Evolutionary conservation across 1,140 invertebrate genomes (phyloP), one percentile per base, ranked within the genome.

Genomic region (Lucilia cuprina): DNA sequence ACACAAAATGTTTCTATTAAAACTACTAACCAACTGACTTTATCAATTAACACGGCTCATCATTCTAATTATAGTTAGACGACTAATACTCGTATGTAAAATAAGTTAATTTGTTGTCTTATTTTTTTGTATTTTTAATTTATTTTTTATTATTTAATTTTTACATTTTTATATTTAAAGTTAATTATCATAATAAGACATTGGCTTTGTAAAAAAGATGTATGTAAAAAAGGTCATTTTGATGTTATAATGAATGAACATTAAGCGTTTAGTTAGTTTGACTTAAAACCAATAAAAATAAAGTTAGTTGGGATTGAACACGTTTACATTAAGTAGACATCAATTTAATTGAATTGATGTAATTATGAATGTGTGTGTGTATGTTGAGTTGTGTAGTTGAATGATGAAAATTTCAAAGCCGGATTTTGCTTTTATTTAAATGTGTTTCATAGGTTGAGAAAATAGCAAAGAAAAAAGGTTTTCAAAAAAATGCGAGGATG

Each of bases 391-490:
- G 13, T 41, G 30, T 21, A 47, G 7, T 49, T 25, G 5, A 25
- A n/a, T 5, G 10, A 8, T 49, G n/a, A 49, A 49, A 30, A 80
- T 80, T 50, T 30, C 25, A 80, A 80, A 80, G 77, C 77, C 77
- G 77, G 77, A 80, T 80, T 80, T 80, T 34, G 77, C 19, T 80
- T 80, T 50, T 80, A 80, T 80, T 80, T 80, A 80, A 80, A 80
- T 80, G 41, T 80, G 77, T 19, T 70, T 19, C 65, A 21, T 12
- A 12, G 5, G 2, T 70, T 19, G 7, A 70, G 10, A 70, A 21
- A 70, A 19, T 19, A 70, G 25, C 5, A 30, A 30, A 30, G 3
- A 30, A 30, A 30, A 1, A 30, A 70, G 5, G 7, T 25, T 2
- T 70, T 30, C 1, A 30, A 70, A n/a, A 9, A 17, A 17, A 60